phyloP scores from a whole-genome alignment of 2,888 invertebrate species.

The Cosmia pyralina region DNA sequence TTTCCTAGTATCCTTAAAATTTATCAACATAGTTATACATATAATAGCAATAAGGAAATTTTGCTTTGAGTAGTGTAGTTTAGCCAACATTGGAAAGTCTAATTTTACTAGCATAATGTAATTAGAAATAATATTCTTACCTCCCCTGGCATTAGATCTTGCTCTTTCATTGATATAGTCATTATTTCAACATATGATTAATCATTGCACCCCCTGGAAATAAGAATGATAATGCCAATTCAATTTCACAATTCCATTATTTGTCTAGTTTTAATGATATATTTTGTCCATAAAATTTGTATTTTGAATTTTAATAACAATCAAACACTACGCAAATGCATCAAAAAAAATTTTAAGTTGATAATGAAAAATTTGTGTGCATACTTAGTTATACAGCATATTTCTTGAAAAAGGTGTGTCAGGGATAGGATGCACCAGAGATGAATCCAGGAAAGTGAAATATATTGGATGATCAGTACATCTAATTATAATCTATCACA shows the following conservation, averaged over 20 bases:
- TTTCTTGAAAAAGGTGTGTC: conserved; percentile 19
- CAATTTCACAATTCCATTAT: not conserved
- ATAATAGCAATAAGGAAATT: not conserved
- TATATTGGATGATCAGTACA: conserved; percentile 40
- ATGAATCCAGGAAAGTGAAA: conserved; percentile 8
- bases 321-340: not conserved
- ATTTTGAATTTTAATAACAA: not conserved
- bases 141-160: conserved; percentile 88
- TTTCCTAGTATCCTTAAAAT: not conserved
- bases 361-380: not conserved
- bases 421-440: not conserved
- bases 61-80: not conserved
- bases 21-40: not conserved
- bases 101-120: not conserved
- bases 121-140: conserved; percentile 69
- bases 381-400: conserved; percentile 1
- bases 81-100: not conserved
- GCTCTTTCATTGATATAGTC: conserved; percentile 90
- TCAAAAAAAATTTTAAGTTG: not conserved
- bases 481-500: conserved; percentile 53
- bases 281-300: not conserved
- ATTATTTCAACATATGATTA: conserved; percentile 85
- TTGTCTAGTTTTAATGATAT: not conserved
- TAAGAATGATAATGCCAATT: conserved; percentile 27
- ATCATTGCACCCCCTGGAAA: conserved; percentile 83